Evolutionary conservation across 2,888 invertebrate genomes (phyloP).

Genomic region (Clitarchus hookeri): DNA sequence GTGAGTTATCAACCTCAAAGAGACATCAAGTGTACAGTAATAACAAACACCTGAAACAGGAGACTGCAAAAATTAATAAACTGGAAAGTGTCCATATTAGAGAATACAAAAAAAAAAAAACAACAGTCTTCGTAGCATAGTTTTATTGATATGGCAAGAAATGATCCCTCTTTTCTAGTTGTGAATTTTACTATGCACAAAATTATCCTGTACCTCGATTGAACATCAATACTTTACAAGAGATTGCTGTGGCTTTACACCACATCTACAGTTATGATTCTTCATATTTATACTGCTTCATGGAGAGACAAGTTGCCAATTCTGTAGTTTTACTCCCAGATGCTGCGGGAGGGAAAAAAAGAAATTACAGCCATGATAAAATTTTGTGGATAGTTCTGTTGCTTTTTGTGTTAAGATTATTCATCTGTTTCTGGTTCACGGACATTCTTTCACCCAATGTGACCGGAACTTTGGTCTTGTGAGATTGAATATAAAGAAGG

Average conservation of each 20-base stretch:
- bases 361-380: not conserved
- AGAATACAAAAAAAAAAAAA: not conserved
- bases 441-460: not conserved
- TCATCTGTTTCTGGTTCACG: not conserved
- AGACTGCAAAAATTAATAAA: too few relatives aligned
- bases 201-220: conserved; percentile 15
- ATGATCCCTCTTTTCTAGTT: not conserved
- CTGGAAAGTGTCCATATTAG: too few relatives aligned
- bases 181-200: not conserved
- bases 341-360: not conserved
- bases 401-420: not conserved
- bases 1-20: too few relatives aligned
- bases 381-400: not conserved
- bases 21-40: too few relatives aligned
- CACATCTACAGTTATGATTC: conserved; percentile 4
- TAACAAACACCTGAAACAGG: too few relatives aligned
- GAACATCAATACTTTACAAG: not conserved
- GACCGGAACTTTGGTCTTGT: conserved; percentile 18
- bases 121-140: not conserved
- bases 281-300: not conserved
- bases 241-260: not conserved
- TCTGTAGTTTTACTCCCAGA: not conserved
- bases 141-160: not conserved
- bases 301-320: not conserved
- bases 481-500: not conserved